These are phyloP conservation scores for Heliconius hortense DNA, from an alignment of 2,888 invertebrate species.

Conservation along the genomic window DNA sequence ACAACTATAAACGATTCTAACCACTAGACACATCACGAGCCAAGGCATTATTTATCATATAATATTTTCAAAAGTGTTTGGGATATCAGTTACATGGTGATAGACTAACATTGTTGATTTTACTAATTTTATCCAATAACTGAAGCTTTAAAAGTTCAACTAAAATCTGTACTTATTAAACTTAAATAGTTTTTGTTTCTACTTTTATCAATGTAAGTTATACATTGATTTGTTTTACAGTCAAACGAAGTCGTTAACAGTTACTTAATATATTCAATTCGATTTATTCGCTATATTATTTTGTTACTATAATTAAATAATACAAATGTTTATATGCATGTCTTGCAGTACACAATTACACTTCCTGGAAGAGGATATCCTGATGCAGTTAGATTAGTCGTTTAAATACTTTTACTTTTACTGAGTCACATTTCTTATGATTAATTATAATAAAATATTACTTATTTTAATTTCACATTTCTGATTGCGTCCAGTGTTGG, in stretches of 20 bases:
- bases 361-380: constrained; percentile 34
- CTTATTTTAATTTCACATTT: not conserved
- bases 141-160: too few species aligned
- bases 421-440: not conserved
- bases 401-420: constrained; percentile 10
- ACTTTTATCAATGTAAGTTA: too few species aligned
- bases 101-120: too few species aligned
- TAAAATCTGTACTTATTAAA: too few species aligned
- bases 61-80: too few species aligned
- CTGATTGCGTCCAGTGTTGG: not conserved
- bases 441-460: not conserved
- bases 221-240: not conserved
- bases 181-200: too few species aligned
- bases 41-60: too few species aligned
- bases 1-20: too few species aligned
- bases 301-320: not conserved
- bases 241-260: not conserved
- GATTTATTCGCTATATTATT: not conserved
- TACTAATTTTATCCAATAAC: too few species aligned
- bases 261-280: not conserved
- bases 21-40: too few species aligned
- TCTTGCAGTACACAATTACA: not conserved
- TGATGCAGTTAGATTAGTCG: not conserved
- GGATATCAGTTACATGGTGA: too few species aligned
- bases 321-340: not conserved